These are phyloP conservation scores for Hemichromis elongatus DNA, from an alignment of 2,113 vertebrate species.

Conservation along the genomic window DNA sequence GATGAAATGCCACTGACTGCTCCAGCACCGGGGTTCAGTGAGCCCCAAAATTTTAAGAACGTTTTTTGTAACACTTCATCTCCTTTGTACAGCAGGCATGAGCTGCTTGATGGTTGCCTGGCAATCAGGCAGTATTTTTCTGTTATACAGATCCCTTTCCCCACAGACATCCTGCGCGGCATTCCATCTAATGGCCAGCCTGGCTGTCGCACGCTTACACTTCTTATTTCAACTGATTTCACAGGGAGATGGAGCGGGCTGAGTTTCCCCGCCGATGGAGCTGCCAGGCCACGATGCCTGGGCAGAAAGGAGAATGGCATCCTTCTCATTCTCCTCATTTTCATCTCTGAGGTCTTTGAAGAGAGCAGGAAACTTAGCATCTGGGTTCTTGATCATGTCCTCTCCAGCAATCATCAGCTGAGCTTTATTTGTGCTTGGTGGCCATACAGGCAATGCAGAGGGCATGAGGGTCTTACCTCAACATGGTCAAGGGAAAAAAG, in stretches of 20 bases:
- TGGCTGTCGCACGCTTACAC: not conserved
- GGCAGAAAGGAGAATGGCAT: not conserved
- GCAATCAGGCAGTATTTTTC: not conserved
- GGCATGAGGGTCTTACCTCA: accelerated
- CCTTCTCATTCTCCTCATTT: not conserved
- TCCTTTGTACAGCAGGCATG: not conserved
- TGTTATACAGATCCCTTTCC: not conserved
- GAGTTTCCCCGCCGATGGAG: not conserved
- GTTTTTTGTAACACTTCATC: not conserved
- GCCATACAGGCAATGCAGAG: not conserved
- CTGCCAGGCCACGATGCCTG: not conserved
- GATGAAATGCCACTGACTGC: not conserved
- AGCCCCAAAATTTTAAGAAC: not conserved
- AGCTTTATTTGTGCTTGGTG: not conserved
- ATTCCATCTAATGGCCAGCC: too few species aligned
- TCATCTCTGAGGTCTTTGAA: not conserved
- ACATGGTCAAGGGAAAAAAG: not conserved
- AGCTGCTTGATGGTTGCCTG: not conserved
- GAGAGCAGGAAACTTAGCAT: not conserved
- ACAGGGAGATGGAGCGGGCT: not conserved
- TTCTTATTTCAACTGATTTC: not conserved
- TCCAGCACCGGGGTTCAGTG: not conserved
- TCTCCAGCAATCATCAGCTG: not conserved
- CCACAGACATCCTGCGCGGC: not conserved
- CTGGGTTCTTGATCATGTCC: not conserved